phyloP scores from a whole-genome alignment of 2,888 invertebrate genomes.

The Oscheius sp. region DNA sequence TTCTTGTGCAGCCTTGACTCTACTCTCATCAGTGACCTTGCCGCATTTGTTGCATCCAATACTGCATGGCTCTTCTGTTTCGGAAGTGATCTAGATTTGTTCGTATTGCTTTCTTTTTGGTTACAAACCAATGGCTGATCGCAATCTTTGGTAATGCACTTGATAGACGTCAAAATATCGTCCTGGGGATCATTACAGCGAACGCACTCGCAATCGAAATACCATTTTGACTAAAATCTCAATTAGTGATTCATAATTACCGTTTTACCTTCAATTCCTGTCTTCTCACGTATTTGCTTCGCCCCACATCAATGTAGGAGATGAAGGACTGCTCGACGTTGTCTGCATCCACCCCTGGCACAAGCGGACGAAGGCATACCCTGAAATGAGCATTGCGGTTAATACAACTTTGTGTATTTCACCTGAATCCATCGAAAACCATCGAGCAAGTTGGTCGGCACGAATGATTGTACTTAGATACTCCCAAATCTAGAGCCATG shows the following conservation, averaged over 20 bases:
- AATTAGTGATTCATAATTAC: no score
- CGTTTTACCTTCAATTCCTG: constrained; percentile 49
- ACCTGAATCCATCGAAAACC: constrained; percentile 69
- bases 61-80: constrained; percentile 58
- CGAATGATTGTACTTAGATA: constrained; percentile 65
- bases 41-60: constrained; percentile 66
- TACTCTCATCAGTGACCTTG: constrained; percentile 44
- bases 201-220: constrained; percentile 69
- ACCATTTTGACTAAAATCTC: constrained; percentile 50
- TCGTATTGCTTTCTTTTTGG: background rate
- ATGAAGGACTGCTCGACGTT: constrained; percentile 59
- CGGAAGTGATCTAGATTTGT: constrained; percentile 48
- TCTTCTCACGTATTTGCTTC: constrained; percentile 61
- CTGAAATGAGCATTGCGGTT: constrained; percentile 40
- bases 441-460: constrained; percentile 70
- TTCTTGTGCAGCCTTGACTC: constrained; percentile 59
- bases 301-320: constrained; percentile 72
- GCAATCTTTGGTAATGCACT: constrained; percentile 54
- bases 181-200: constrained; percentile 69
- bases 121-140: constrained; percentile 59
- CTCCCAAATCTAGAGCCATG: constrained; percentile 64
- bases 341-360: constrained; percentile 55
- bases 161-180: constrained; percentile 65
- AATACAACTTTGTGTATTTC: background rate
- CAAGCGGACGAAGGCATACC: constrained; percentile 67